Conservation (phyloP, 2,797 vertebrate species). For the Enteromius paludinosus region DNA sequence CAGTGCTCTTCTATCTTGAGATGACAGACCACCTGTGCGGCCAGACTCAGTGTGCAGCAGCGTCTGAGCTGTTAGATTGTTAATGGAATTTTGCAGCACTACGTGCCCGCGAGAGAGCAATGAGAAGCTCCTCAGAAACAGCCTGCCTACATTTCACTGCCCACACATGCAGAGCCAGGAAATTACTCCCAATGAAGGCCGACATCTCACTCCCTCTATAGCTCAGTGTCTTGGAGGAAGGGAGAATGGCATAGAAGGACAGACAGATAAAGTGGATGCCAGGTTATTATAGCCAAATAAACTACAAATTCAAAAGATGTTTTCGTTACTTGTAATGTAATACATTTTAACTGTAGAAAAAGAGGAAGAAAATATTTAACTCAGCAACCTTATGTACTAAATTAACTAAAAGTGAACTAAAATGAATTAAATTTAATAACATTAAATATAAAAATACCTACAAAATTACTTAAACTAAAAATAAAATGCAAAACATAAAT, state of each 20-base stretch:
- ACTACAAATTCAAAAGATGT: neutral
- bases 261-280: neutral
- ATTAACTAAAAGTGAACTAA: too few relatives aligned
- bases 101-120: slow-evolving; percentile 43
- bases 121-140: slow-evolving; percentile 38
- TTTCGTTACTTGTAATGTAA: neutral
- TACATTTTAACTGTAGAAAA: too few relatives aligned
- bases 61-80: slow-evolving; percentile 40
- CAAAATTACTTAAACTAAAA: neutral
- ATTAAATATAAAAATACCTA: neutral
- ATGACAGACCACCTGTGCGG: slow-evolving; percentile 54
- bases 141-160: slow-evolving; percentile 38
- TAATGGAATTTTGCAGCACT: slow-evolving; percentile 57
- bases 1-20: slow-evolving; percentile 40
- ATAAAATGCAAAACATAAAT: neutral
- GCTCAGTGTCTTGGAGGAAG: neutral
- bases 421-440: neutral
- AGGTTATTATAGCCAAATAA: neutral
- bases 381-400: too few relatives aligned
- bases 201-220: slow-evolving; percentile 8
- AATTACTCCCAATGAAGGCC: slow-evolving; percentile 33
- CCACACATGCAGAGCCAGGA: slow-evolving; percentile 34
- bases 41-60: slow-evolving; percentile 18
- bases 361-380: too few relatives aligned
- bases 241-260: neutral